Evolutionary conservation across 2,113 vertebrate genomes (phyloP).

Genomic region (Lichenostomus cassidix): DNA sequence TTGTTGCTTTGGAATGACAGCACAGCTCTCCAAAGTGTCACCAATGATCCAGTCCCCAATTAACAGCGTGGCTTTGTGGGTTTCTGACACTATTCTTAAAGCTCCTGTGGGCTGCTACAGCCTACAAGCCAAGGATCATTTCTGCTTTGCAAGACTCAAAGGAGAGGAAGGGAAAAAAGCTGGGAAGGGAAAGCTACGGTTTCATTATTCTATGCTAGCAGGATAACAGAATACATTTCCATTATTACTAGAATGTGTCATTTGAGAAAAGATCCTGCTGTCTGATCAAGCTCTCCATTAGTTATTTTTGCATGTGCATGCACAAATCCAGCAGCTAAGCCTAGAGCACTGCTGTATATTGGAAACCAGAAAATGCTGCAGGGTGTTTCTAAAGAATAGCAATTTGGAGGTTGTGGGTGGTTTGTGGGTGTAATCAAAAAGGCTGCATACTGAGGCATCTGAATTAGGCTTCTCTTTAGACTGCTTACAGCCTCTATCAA

Average conservation of each 20-base stretch:
- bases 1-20: slow-evolving; percentile 57
- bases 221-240: slow-evolving; percentile 64
- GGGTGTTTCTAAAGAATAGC: slow-evolving; percentile 64
- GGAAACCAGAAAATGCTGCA: slow-evolving; percentile 60
- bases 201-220: slow-evolving; percentile 70
- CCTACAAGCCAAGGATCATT: slow-evolving; percentile 55
- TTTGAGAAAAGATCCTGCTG: slow-evolving; percentile 61
- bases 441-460: slow-evolving; percentile 25
- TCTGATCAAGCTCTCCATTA: slow-evolving; percentile 55
- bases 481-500: slow-evolving; percentile 48
- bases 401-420: slow-evolving; percentile 55
- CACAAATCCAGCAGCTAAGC: slow-evolving; percentile 53
- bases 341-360: slow-evolving; percentile 17
- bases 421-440: slow-evolving; percentile 70
- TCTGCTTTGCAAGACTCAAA: slow-evolving; percentile 60
- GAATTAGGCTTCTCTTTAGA: slow-evolving; percentile 59
- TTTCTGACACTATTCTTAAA: slow-evolving; percentile 66
- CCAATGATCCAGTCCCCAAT: slow-evolving; percentile 55
- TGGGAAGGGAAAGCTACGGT: slow-evolving; percentile 16
- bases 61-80: slow-evolving; percentile 37
- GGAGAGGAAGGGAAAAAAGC: not conserved
- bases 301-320: slow-evolving; percentile 52
- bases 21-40: slow-evolving; percentile 62
- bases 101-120: slow-evolving; percentile 62
- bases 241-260: slow-evolving; percentile 66